Percentiles rank a stretch among this genome's conserved stretches.
These are phyloP conservation scores for Gadus macrocephalus DNA, from an alignment of 2,113 vertebrate genomes.

Conservation along the genomic window DNA sequence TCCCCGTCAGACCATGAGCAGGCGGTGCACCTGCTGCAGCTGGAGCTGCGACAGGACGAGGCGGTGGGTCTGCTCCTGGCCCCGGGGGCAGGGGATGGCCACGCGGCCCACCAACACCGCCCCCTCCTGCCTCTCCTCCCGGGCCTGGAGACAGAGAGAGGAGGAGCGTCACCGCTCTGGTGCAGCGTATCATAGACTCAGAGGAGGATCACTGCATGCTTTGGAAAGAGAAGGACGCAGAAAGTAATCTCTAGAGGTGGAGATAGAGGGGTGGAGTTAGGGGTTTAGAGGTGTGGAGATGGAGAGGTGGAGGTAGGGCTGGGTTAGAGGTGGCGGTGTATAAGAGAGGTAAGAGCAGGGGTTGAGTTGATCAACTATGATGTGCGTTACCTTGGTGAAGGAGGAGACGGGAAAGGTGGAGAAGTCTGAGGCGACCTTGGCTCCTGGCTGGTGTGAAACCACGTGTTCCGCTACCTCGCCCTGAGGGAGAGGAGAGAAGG, in stretches of 20 bases:
- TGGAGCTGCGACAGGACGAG: conserved; percentile 83
- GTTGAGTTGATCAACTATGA: no score
- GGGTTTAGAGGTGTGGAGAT: no score
- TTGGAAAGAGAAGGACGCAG: no score
- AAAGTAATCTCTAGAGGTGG: no score
- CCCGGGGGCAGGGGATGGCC: conserved; percentile 78
- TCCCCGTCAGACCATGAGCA: conserved; percentile 70
- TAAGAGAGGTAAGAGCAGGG: no score
- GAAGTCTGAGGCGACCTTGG: conserved; percentile 78
- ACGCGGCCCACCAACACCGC: conserved; percentile 79
- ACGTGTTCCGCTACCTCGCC: conserved; percentile 84
- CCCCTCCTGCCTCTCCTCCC: conserved; percentile 75
- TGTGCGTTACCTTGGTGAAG: conserved; percentile 80
- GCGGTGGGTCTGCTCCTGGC: conserved; percentile 80
- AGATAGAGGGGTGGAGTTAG: no score
- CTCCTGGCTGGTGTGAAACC: conserved; percentile 77
- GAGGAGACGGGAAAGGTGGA: conserved; percentile 83
- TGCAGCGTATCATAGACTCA: no score
- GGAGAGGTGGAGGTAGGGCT: neutral
- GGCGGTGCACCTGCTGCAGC: conserved; percentile 77
- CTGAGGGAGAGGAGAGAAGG: conserved; percentile 46
- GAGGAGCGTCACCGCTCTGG: no score
- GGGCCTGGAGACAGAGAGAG: conserved; percentile 67
- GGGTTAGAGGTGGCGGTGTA: no score
- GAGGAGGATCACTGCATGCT: no score